Base-by-base conservation (phyloP, 2,797 vertebrate genomes). In the Amblyopsis hoosieri region DNA sequence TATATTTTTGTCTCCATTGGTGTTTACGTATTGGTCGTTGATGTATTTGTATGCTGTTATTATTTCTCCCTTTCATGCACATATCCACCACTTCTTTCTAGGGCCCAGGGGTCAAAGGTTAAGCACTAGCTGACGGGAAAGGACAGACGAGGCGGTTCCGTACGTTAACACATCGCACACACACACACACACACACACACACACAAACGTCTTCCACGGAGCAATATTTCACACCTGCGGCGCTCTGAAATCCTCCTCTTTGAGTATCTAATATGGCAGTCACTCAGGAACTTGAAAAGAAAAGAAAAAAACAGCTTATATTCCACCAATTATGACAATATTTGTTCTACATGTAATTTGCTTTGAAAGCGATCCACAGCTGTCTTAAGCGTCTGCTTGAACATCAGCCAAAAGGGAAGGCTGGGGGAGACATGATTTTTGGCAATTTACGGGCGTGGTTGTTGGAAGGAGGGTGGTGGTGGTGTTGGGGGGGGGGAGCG, bases 121-220 rank as follows among this genome's bases (percentile, higher is more conserved):
- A 37, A 37, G 33, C 33, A 37, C 33, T 86, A 85, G 87, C 80
- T 88, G 87, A 87, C 84, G 85, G 81, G 81, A 84, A 23, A 89
- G 87, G 89, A 90, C 90, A 89, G 83, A 77, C 79, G 84, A 84
- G 59, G 80, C 84, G 64, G 82, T 84, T 88, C 86, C 82, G 87
- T 87, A 42, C 31, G 74, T 85, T 79, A 86, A 87, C 83, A 87
- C 83, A 78, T 81, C 62, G 57, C 65, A 74, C 60, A 45, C 80
- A 75, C 49, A n/a, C n/a, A n/a, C n/a, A n/a, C n/a, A 51, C 59
- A 51, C 65, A 74, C 60, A 47, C 80, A 75, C 49, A 50, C 48
- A 15, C 33, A 37, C 54, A 46, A 23, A 23, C 3, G 23, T 48
- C 80, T 74, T 85, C 83, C 86, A 85, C 83, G 87, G 80, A 13